Conservation (phyloP, 2,113 vertebrate genomes). For the Rhea pennata region DNA sequence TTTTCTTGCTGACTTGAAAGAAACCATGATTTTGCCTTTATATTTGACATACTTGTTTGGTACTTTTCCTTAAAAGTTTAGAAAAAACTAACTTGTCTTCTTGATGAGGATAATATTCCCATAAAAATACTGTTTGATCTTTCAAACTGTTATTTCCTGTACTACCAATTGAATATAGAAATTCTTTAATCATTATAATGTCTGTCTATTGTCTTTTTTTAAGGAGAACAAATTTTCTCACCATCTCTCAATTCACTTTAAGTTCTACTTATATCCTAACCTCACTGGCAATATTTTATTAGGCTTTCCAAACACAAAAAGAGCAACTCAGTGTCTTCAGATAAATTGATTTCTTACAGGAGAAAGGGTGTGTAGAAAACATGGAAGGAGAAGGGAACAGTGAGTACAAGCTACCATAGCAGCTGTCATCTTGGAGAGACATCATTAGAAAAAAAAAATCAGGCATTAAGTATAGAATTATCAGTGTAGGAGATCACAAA, state of each 20-base stretch:
- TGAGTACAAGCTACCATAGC: background rate
- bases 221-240: background rate
- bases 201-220: background rate
- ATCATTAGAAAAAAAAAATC: background rate
- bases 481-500: background rate
- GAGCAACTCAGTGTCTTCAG: background rate
- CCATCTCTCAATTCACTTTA: background rate
- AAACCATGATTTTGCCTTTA: background rate
- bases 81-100: background rate
- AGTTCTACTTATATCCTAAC: background rate
- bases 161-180: background rate
- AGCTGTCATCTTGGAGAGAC: background rate
- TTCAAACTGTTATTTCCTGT: background rate
- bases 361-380: background rate
- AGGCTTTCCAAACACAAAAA: background rate
- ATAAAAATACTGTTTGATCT: background rate
- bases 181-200: background rate
- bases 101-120: background rate
- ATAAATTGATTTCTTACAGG: background rate
- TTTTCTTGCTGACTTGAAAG: background rate
- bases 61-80: background rate
- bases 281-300: background rate
- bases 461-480: background rate
- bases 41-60: background rate
- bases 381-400: background rate